Base-by-base conservation (phyloP, 2,797 vertebrate species). In the Zenarchopterus dispar region DNA sequence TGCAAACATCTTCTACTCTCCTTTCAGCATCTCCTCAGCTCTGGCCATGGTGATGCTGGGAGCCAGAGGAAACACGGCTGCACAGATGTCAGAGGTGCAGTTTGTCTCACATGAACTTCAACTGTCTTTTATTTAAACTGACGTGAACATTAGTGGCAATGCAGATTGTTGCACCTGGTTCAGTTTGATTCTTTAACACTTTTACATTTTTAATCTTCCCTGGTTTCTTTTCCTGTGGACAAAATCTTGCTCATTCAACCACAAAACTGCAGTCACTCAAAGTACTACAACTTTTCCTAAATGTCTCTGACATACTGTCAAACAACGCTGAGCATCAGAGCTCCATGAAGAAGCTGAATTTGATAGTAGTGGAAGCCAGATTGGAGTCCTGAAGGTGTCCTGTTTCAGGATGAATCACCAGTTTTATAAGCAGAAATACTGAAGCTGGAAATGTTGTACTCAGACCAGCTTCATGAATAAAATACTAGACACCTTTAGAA, bases 1-100 rank as follows among this genome's bases (percentile, higher is more conserved):
- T 0, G 59, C 31, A 21, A 98, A 98, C 24, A 0, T 96, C 23
- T 95, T 97, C 82, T 94, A 88, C 73, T 97, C 77, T 16, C 90
- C 88, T 0, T 77, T 91, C 1, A 96, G 97, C 84, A 86, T 98
- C 71, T 94, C 94, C 6, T 95, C 95, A 17, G 92, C 95, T 21
- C 82, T 98, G 79, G 86, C 93, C 5, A 95, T 97, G 96, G 80
- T 97, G 73, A 75, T 84, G 44, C 73, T 96, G 62, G 97, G 97
- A 45, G 86, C 96, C 0, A 59, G 70, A 67, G 94, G 92, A 23
- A 84, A 92, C 88, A 98, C 97, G 0, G 87, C 87, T 11, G 17
- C 75, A 8, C 94, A 98, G 71, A 97, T 99, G 81, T 81, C 81
- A 10, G 85, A 95, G 95, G 97, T 89, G 88, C 9, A 48, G 59